phyloP scores from a whole-genome alignment of 2,888 invertebrate species.

The Oligia strigilis region DNA sequence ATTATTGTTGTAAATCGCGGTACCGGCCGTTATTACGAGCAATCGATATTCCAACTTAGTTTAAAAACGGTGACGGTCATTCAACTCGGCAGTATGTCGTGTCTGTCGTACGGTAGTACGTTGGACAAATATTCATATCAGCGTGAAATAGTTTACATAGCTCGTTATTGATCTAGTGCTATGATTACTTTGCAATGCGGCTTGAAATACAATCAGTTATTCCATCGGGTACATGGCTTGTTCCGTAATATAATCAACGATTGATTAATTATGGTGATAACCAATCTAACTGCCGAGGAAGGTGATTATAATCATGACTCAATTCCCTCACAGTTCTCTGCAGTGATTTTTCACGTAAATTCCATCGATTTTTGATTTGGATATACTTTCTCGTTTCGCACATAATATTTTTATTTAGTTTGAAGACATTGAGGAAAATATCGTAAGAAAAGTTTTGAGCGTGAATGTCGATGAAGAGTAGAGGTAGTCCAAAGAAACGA shows the following conservation, averaged over 20 bases:
- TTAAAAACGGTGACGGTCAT: slow-evolving; percentile 69
- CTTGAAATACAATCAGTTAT: slow-evolving; percentile 1
- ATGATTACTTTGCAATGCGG: slow-evolving; percentile 31
- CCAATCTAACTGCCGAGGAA: background rate
- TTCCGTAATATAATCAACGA: background rate
- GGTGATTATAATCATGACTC: background rate
- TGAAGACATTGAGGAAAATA: background rate
- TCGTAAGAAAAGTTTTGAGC: background rate
- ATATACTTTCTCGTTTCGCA: no score
- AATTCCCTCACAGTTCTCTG: background rate
- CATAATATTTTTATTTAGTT: no score
- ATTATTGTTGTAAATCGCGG: slow-evolving; percentile 30
- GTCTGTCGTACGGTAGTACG: slow-evolving; percentile 50
- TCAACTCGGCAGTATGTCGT: slow-evolving; percentile 67
- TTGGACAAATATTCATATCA: slow-evolving; percentile 63
- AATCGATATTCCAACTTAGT: slow-evolving; percentile 65
- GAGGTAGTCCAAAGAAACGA: background rate
- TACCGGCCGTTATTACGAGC: slow-evolving; percentile 48
- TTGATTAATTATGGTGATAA: background rate
- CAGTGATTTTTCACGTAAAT: background rate
- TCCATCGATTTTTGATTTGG: background rate
- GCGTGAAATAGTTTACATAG: slow-evolving; percentile 58
- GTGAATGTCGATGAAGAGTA: background rate
- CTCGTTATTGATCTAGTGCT: slow-evolving; percentile 63
- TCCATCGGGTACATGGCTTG: background rate